Evolutionary conservation across 1,140 invertebrate species (phyloP).

Genomic region (Drosophila malerkotliana): DNA sequence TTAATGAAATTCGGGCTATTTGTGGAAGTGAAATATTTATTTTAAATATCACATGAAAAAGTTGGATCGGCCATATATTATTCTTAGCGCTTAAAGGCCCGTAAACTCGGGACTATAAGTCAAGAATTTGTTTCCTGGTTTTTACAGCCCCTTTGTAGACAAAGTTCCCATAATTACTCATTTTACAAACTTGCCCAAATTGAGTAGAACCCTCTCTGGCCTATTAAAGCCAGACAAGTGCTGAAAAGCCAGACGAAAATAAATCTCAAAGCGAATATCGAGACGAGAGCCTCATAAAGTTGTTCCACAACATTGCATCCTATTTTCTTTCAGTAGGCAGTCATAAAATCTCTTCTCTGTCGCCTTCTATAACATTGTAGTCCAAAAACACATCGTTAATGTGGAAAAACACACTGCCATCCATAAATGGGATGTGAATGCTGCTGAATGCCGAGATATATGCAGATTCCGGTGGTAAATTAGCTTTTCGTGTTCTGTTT

Average conservation of each 20-base stretch:
- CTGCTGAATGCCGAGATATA: background rate
- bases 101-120: background rate
- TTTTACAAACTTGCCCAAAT: constrained; percentile 21
- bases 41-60: background rate
- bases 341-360: constrained; percentile 45
- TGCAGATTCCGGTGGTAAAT: constrained; percentile 9
- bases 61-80: background rate
- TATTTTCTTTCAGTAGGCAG: constrained; percentile 18
- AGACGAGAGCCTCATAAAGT: constrained; percentile 29
- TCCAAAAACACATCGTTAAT: constrained; percentile 55
- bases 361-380: constrained; percentile 49
- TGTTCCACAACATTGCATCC: constrained; percentile 13
- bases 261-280: constrained; percentile 11
- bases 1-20: constrained; percentile 13
- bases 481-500: constrained; percentile 26
- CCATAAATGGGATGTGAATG: constrained; percentile 32
- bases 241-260: constrained; percentile 1
- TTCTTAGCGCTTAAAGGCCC: background rate
- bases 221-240: constrained; percentile 12
- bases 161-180: background rate
- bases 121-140: background rate
- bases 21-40: background rate
- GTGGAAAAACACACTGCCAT: constrained; percentile 17
- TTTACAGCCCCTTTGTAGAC: background rate
- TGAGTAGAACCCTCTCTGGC: constrained; percentile 5